Evolutionary conservation across 2,888 invertebrate genomes (phyloP), one percentile per base, ranked within the genome.

Genomic region (Chelonus formosanus): DNA sequence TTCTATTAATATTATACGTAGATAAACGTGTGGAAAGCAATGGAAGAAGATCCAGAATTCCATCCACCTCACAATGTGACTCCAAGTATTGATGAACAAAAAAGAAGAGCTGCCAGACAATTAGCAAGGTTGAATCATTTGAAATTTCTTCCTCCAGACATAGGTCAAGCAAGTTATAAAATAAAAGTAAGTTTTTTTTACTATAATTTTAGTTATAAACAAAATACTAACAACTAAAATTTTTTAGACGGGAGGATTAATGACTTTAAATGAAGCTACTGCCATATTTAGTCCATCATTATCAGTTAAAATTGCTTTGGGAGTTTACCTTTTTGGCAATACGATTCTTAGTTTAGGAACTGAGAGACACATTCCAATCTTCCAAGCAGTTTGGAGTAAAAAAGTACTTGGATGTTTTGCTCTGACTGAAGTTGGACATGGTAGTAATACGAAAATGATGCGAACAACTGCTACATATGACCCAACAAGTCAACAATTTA

Each of bases 381-480:
- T 90, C 73, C 88, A 90, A 73, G 90, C 90, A 3, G 89, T 90
- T 0, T 91, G 90, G 86, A 89, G 90, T 75, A 89, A 91, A 80
- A 90, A 92, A 86, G 90, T 89, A 63, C 77, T 87, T 71, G 92
- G 92, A 3, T 91, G 94, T 75, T 96, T 94, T 83, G 93, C 94
- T 0, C 82, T 97, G 53, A 97, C 97, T 0, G 97, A 97, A 84
- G 89, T 97, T 5, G 89, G 92, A 0, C 97, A 97, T 81, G 97
- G 97, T 0, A 95, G 94, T 35, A 97, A 97, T 82, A 93, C 94
- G 0, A 91, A 92, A 77, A 92, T 91, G 3, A 93, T 97, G 92
- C 87, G 92, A 75, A 96, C 96, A 0, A 91, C 90, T 0, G 96
- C 96, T 0, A 93, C 90, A 0, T 97, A 92, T 82, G 89, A 94